Evolutionary conservation across 2,113 vertebrate genomes (phyloP), one percentile per base, ranked within the genome.

Genomic region (Cyanocitta stelleri): DNA sequence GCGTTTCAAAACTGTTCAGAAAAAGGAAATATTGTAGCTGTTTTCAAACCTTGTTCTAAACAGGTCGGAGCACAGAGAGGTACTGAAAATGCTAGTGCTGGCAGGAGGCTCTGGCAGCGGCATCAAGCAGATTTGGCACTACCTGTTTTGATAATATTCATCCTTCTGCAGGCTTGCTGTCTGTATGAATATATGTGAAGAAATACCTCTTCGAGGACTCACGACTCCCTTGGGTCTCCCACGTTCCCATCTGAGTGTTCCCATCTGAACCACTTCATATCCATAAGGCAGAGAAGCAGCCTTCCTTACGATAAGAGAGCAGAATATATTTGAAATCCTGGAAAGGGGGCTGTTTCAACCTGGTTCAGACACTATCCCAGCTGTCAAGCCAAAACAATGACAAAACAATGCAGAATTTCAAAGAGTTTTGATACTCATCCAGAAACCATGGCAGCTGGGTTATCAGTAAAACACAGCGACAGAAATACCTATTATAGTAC

Each of bases 351-450:
- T 82, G 10, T 69, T 89, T 89, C 87, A 87, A 22, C 64, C 51
- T 83, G 52, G 9, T 91, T 32, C 69, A 72, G 80, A n/a, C 66
- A 18, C 37, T 62, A 44, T 52, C 37, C n/a, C 73, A 63, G 74
- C 66, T 89, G 67, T 92, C 85, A 92, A 94, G 79, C 43, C 52
- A 54, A 81, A 84, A 85, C 51, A 92, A 84, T 49, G 39, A 67
- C 30, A 52, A 62, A 85, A 91, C 62, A 92, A 71, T 87, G 67
- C 22, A 69, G 66, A 64, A 89, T 95, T 92, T 81, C 8, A 1
- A 49, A 66, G 80, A 62, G 55, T 86, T 93, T 93, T 96, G 94
- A 63, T 81, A n/a, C 30, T 80, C 51, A 46, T 96, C 94, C 93
- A 96, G 90, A 85, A 97, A 39, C 66, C 51, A 29, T 7, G 24